Percentiles rank a stretch among this genome's conserved stretches.
Evolutionary conservation across 2,797 vertebrate species (phyloP).

Genomic region (Hydrocynus forskahlii): DNA sequence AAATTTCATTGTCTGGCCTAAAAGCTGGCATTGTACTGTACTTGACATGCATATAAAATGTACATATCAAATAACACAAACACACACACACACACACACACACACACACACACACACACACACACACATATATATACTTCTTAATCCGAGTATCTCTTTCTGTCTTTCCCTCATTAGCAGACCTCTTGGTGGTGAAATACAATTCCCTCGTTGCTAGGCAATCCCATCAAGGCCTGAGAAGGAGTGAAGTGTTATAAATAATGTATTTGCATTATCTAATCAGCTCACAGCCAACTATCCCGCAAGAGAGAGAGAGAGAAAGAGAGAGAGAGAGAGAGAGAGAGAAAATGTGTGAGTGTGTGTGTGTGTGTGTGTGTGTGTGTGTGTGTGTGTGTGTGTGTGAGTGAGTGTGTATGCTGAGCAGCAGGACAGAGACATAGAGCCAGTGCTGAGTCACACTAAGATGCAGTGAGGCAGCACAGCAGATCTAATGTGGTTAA

Average conservation of each 20-base stretch:
- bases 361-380: slow-evolving; percentile 1
- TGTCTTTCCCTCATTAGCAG: slow-evolving; percentile 64
- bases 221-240: slow-evolving; percentile 78
- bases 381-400: slow-evolving; percentile 20
- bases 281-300: slow-evolving; percentile 74
- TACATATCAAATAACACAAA: too few species aligned
- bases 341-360: neutral
- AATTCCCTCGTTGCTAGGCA: slow-evolving; percentile 84
- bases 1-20: neutral
- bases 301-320: neutral
- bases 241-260: slow-evolving; percentile 82
- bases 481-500: slow-evolving; percentile 34
- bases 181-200: slow-evolving; percentile 75
- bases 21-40: neutral
- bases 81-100: slow-evolving; percentile 19
- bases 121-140: slow-evolving; percentile 1
- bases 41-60: neutral
- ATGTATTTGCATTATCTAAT: slow-evolving; percentile 85
- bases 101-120: slow-evolving; percentile 8
- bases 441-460: slow-evolving; percentile 49
- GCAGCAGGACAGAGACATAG: slow-evolving; percentile 36
- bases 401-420: neutral
- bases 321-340: too few species aligned
- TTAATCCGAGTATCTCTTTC: slow-evolving; percentile 28
- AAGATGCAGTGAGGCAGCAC: slow-evolving; percentile 28